Percentiles rank a stretch among this genome's conserved stretches.
Evolutionary conservation across 2,113 vertebrate genomes (phyloP).

Genomic region (Lanius collurio): DNA sequence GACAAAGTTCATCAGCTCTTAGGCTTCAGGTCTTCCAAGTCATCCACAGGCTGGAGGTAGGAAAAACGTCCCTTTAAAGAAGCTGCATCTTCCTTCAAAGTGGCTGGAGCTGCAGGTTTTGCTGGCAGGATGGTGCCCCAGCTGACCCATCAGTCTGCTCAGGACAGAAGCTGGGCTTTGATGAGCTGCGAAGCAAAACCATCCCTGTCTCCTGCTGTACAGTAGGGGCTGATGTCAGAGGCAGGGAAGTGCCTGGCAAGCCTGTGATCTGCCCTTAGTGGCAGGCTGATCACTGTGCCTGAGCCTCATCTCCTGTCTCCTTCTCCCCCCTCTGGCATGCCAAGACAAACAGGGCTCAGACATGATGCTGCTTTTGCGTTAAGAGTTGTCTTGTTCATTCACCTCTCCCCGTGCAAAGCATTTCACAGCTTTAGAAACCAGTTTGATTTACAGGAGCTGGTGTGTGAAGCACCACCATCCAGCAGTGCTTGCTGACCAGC

Average conservation of each 20-base stretch:
- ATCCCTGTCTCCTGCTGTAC: neutral
- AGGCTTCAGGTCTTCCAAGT: neutral
- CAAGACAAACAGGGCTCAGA: neutral
- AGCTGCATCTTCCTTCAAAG: neutral
- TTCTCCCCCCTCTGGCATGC: rapidly evolving
- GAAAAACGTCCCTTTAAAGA: neutral
- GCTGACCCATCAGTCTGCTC: neutral
- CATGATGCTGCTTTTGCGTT: neutral
- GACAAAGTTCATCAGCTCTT: neutral
- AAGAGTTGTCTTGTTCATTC: neutral
- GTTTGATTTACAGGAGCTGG: neutral
- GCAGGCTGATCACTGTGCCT: neutral
- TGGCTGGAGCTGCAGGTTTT: neutral
- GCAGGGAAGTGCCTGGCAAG: neutral
- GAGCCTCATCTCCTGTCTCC: neutral
- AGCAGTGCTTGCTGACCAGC: neutral
- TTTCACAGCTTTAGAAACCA: neutral
- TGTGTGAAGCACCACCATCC: neutral
- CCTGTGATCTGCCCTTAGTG: neutral
- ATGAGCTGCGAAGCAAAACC: neutral
- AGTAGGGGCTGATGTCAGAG: neutral
- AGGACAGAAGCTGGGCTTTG: neutral
- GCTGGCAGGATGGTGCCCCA: neutral
- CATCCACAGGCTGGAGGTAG: neutral
- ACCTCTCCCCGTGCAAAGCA: neutral